Base-by-base conservation (phyloP, 2,797 vertebrate genomes). In the Lithobates sylvaticus region DNA sequence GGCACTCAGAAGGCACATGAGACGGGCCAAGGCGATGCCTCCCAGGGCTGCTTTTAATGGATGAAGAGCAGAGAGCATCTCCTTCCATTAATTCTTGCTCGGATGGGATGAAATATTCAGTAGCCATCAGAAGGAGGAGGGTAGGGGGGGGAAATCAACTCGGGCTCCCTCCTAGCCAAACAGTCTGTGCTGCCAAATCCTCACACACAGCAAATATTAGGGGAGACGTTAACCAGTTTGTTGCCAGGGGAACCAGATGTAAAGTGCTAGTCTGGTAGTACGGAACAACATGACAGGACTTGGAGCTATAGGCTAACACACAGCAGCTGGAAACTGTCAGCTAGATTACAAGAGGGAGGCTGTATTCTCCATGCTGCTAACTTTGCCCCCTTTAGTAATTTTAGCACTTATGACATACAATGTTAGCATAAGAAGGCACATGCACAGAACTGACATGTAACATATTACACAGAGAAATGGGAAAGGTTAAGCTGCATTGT, bases 21-120 rank as follows among this genome's bases (percentile, higher is more conserved):
- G 86, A 83, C 81, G 47, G 26, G 67, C 79, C 85, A 71, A 76
- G 79, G 79, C 79, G 79, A 78, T 87, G 86, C 86, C 86, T 83
- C 54, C 68, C 27, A 87, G 86, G 86, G 86, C 69, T 83, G 86
- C 86, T 79, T 87, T 83, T 87, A 87, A 87, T 83, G 86, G 86
- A 83, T 87, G 81, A 86, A 86, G 72, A 81, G 78, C 72, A 76
- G 84, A 68, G 67, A 68, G 84, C 76, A 58, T 81, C 84, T 86
- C 61, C 72, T 81, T 86, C 78, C 84, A 86, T 86, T 86, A 81
- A 81, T 86, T 86, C 84, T 67, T 81, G 50, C 84, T 84, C 81
- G 65, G 86, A 84, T 76, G 86, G 81, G 75, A 87, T 87, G 64
- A 87, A 87, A 87, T 87, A 87, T 87, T 87, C 86, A 87, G 76